A percentile compares a stretch with the other conserved stretches of the same genome.
phyloP scores from a whole-genome alignment of 1,140 invertebrate species.

The Drosophila mojavensis region DNA sequence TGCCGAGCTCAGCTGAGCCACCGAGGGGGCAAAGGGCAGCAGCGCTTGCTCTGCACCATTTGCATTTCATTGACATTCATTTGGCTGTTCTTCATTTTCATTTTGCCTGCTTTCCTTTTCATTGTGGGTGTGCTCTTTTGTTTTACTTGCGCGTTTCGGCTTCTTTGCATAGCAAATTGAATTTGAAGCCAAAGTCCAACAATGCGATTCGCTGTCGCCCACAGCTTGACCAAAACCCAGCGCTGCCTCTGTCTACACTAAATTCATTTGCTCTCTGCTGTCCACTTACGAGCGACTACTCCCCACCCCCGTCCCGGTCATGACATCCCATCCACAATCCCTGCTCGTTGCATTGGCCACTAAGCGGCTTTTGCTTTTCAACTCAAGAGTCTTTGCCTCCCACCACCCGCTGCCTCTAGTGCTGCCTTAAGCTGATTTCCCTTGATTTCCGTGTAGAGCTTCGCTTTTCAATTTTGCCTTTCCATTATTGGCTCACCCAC shows the following conservation, averaged over 20 bases:
- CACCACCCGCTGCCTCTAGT: not conserved
- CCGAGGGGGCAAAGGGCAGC: slow-evolving; percentile 8
- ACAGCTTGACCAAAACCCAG: too few species aligned
- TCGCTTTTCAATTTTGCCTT: slow-evolving; percentile 45
- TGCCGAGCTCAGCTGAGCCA: not conserved
- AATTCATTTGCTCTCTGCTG: slow-evolving; percentile 26
- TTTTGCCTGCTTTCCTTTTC: slow-evolving; percentile 9
- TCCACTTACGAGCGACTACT: too few species aligned
- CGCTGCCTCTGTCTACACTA: not conserved
- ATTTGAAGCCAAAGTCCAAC: slow-evolving; percentile 48
- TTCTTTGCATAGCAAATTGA: slow-evolving; percentile 70
- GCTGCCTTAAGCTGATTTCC: slow-evolving; percentile 67
- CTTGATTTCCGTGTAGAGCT: slow-evolving; percentile 57
- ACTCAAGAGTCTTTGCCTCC: slow-evolving; percentile 59
- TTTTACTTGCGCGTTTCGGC: slow-evolving; percentile 37
- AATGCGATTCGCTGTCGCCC: slow-evolving; percentile 10
- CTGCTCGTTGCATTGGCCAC: slow-evolving; percentile 33
- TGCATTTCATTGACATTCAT: slow-evolving; percentile 71
- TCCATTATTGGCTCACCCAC: slow-evolving; percentile 25
- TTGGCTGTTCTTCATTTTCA: slow-evolving; percentile 18
- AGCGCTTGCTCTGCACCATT: slow-evolving; percentile 29
- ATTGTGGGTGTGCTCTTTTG: slow-evolving; percentile 18
- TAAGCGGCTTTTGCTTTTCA: slow-evolving; percentile 71
- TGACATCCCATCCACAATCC: too few species aligned
- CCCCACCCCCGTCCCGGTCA: not conserved